Percentiles rank a stretch among this genome's conserved stretches.
Evolutionary conservation across 2,888 invertebrate species (phyloP).

Genomic region (Lamellibrachia satsuma): DNA sequence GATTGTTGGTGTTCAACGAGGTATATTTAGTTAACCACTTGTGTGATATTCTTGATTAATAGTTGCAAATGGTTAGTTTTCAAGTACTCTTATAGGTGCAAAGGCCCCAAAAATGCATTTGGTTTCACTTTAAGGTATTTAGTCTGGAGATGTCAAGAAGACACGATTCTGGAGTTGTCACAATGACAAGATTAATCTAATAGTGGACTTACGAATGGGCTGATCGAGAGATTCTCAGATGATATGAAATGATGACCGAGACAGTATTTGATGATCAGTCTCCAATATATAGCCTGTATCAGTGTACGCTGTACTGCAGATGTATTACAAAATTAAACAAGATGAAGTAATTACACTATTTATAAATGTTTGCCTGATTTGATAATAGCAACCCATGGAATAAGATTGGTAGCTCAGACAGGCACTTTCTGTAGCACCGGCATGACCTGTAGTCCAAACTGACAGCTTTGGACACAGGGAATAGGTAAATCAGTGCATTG

Average conservation of each 20-base stretch:
- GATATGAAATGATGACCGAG: neutral
- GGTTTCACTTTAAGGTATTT: no score
- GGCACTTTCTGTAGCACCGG: slow-evolving; percentile 22
- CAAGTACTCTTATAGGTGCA: no score
- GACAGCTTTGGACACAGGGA: neutral
- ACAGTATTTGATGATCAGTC: neutral
- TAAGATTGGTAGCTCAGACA: neutral
- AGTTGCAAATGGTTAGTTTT: no score
- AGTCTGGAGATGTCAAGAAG: no score
- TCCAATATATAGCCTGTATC: neutral
- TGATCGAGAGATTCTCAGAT: neutral
- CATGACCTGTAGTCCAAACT: neutral
- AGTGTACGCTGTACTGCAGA: neutral
- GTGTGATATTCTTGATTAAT: no score
- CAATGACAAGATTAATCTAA: neutral
- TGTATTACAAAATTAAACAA: neutral
- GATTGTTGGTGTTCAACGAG: no score
- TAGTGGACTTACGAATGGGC: neutral
- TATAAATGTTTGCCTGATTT: neutral
- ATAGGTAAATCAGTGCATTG: neutral
- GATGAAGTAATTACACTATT: neutral
- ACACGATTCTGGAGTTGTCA: neutral
- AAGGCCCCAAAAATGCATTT: no score
- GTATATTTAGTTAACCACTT: no score
- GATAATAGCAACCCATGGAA: neutral